Base-by-base conservation (phyloP, 2,888 invertebrate species). In the Thalpophila matura region DNA sequence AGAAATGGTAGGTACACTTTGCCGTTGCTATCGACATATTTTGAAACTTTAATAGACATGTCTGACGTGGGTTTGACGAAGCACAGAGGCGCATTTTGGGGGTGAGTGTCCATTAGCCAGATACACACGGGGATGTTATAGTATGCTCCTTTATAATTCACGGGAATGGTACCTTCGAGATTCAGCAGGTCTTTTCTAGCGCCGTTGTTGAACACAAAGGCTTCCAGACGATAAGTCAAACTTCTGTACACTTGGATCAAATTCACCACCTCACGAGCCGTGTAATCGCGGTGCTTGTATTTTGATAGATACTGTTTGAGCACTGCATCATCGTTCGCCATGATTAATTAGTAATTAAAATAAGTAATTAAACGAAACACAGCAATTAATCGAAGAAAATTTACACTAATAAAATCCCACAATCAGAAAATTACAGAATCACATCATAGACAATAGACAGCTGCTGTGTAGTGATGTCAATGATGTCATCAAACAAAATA, bases 81-180 rank as follows among this genome's bases (percentile, higher is more conserved):
- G 87, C 98, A 98, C 93, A 99, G 97, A 0, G 99, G 99, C 31
- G 99, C 98, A 94, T 99, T 98, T 87, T 98, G 97, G 0, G 99
- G 99, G 95, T 99, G 99, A 4, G 99, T 99, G 86, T 99, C 99
- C 97, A 99, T 97, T 49, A 99, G 89, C 98, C 99, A 99, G 83
- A 99, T 97, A 86, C 98, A 97, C 37, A 99, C 97, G 12, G 99
- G 99, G 89, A 99, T 99, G 93, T 99, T 98, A 93, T 99, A 99
- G 43, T 95, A 96, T 61, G 96, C 95, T 93, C 98, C 98, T 96
- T 98, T 98, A 88, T 97, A 99, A 54, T 96, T 95, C 1, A 99
- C 98, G 40, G 99, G 99, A 83, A 99, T 98, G 6, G 99, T 99
- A 54, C 99, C 99, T 85, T 97, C 96, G 53, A 99, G 95, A 88